Evolutionary conservation across 2,888 invertebrate species (phyloP).

Genomic region (Andrena dorsata): DNA sequence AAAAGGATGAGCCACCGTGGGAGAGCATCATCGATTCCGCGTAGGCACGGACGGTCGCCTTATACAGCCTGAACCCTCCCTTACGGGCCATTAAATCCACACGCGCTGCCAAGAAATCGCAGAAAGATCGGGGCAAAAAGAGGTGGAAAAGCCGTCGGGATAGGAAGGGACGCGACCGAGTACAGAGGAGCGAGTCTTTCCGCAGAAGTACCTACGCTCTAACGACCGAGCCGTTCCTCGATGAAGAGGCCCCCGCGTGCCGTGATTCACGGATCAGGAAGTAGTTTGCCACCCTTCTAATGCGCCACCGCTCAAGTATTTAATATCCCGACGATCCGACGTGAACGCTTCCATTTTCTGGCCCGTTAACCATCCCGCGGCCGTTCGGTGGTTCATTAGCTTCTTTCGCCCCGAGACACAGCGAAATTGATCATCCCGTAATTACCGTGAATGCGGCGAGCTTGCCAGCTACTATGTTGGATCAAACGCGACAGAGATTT

Average conservation of each 20-base stretch:
- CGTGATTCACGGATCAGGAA: slow-evolving; percentile 15
- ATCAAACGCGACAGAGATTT: slow-evolving; percentile 8
- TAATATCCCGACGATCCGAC: neutral
- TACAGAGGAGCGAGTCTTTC: slow-evolving; percentile 20
- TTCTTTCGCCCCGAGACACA: neutral
- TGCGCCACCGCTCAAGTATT: neutral
- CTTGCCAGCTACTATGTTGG: neutral
- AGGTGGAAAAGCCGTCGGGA: neutral
- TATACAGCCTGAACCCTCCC: slow-evolving; percentile 58
- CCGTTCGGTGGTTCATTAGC: neutral
- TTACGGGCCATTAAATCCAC: slow-evolving; percentile 68
- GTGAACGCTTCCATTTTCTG: slow-evolving; percentile 5
- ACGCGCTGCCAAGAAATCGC: slow-evolving; percentile 64
- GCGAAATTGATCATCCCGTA: no score
- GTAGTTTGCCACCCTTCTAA: neutral
- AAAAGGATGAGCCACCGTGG: slow-evolving; percentile 23
- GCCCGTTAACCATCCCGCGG: neutral
- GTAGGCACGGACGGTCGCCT: slow-evolving; percentile 43
- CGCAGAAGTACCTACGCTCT: neutral
- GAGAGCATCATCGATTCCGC: slow-evolving; percentile 63
- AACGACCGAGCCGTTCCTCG: neutral
- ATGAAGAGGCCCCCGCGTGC: neutral
- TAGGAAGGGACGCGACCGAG: slow-evolving; percentile 23
- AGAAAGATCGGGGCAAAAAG: slow-evolving; percentile 40
- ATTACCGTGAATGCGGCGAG: neutral